These are phyloP conservation scores for Montipora capricornis DNA, from an alignment of 64 coral and sea anemone species.

Conservation along the genomic window DNA sequence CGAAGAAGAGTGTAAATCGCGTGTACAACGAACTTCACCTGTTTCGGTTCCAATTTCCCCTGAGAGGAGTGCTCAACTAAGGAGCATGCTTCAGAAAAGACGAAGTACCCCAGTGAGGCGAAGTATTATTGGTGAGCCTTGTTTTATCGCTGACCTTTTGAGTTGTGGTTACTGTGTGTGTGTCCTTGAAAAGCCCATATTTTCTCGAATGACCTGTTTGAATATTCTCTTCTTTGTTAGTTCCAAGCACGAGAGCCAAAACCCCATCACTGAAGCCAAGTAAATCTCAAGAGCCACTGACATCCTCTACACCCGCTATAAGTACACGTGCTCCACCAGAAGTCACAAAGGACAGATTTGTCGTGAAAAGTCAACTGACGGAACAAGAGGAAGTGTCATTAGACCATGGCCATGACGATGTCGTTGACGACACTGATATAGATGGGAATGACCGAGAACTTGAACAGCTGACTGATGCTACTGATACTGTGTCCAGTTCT, in stretches of 20 bases:
- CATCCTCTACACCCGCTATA: conserved; percentile 57
- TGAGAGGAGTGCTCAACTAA: conserved; percentile 39
- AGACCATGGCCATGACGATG: not conserved
- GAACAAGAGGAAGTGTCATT: not conserved
- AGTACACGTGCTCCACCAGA: not conserved
- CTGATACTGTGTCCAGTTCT: not conserved
- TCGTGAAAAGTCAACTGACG: not conserved
- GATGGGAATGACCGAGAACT: conserved; percentile 17
- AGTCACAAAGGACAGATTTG: not conserved
- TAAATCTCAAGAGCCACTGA: conserved; percentile 12
- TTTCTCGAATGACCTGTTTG: not conserved
- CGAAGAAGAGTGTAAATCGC: not conserved
- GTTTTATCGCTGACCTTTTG: too few relatives aligned
- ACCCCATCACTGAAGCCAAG: conserved; percentile 8
- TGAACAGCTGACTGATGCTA: not conserved
- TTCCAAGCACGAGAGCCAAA: not conserved
- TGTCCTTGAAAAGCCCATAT: too few relatives aligned
- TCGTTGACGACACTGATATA: not conserved
- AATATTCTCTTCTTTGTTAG: not conserved
- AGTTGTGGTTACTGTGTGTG: too few relatives aligned
- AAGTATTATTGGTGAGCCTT: conserved; percentile 24
- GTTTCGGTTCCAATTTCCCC: conserved; percentile 21
- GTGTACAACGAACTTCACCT: not conserved
- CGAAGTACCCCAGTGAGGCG: conserved; percentile 58
- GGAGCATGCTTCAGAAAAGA: conserved; percentile 67